Evolutionary conservation across 2,797 vertebrate genomes (phyloP), one percentile per base, ranked within the genome.

Genomic region (Galago senegalensis): DNA sequence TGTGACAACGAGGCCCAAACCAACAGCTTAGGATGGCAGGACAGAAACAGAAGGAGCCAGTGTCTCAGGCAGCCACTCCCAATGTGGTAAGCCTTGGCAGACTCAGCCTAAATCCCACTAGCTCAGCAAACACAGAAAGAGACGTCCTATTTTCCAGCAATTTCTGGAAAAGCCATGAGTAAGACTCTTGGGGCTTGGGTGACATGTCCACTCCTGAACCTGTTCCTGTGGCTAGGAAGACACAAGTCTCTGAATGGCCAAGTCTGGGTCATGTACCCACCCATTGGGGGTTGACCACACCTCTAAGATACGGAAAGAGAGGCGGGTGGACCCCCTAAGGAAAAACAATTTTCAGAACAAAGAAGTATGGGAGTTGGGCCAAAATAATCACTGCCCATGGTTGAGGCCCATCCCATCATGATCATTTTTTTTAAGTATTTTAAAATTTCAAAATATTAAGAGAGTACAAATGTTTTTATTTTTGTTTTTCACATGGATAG

Each of bases 301-400:
- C 65, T 63, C 3, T 4, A 3, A 40, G 80, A 79, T 2, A 12
- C 29, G 31, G 34, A 31, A 13, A 83, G 49, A 4, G 58, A n/a
- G 20, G 17, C 16, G 12, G 31, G 17, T 37, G 5, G n/a, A 21
- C 63, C 7, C 21, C 46, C n/a, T 16, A 92, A 81, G 61, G 67
- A 90, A 73, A 89, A 49, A 43, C 27, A 10, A 43, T 72, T 94
- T 83, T 56, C 67, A 91, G 69, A 81, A 95, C 31, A 60, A 18
- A 40, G n/a, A 29, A 69, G 46, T 40, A 17, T 17, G 3, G 16
- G 17, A 40, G 6, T 3, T 43, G 20, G 21, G 10, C 40, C 79
- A 25, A 34, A 84, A 92, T 0, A 37, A 75, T 34, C 34, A 46
- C 10, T 76, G 40, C 7, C 21, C 7, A 4, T 25, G 60, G 31